Evolutionary conservation across 2,113 vertebrate genomes (phyloP).

Genomic region (Rhizomys pruinosus): DNA sequence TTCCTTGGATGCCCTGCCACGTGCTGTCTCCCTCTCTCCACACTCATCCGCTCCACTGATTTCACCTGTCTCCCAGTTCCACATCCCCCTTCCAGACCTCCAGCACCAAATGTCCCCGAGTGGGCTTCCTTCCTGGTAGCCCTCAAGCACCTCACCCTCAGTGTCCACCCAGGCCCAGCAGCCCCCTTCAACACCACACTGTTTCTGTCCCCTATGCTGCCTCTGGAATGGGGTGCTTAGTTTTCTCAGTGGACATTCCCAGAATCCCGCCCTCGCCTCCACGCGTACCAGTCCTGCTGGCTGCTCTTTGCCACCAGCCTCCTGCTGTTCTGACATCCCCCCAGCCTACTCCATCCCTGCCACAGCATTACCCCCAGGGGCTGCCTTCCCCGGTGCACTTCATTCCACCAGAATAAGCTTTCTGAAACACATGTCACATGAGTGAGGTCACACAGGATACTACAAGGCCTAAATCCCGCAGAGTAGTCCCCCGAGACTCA

Average conservation of each 20-base stretch:
- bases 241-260: not conserved
- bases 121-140: not conserved
- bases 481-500: not conserved
- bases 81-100: not conserved
- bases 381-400: not conserved
- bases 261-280: not conserved
- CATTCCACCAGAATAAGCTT: not conserved
- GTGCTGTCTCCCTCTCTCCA: not conserved
- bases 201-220: not conserved
- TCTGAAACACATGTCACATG: not conserved
- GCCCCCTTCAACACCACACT: not conserved
- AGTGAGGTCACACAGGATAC: accelerated
- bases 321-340: not conserved
- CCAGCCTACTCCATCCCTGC: not conserved
- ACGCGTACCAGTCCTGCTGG: not conserved
- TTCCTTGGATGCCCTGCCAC: accelerated
- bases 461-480: not conserved
- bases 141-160: not conserved
- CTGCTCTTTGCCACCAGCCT: not conserved
- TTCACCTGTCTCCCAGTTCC: not conserved
- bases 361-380: not conserved
- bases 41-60: not conserved
- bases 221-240: not conserved
- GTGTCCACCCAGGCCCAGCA: not conserved
- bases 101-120: not conserved